Evolutionary conservation across 1,140 invertebrate species (phyloP).

Genomic region (Teleopsis dalmanni): DNA sequence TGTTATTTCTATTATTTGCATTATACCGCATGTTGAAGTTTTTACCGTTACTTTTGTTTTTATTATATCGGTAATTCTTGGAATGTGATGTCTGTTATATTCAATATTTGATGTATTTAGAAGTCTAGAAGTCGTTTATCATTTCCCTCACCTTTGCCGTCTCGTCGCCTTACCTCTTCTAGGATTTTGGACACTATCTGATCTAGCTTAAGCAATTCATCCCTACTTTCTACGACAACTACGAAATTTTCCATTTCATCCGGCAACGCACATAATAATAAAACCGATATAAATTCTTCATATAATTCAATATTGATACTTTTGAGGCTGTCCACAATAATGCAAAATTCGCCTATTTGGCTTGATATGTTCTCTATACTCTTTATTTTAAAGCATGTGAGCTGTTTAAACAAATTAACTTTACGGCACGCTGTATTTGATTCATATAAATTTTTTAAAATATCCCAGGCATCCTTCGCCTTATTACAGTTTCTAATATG

Average conservation of each 20-base stretch:
- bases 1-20: background rate
- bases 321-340: constrained; percentile 2
- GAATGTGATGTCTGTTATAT: background rate
- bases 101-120: background rate
- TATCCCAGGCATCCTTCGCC: constrained; percentile 9
- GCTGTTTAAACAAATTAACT: constrained; percentile 11
- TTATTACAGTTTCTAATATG: constrained; percentile 7
- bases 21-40: too few species aligned
- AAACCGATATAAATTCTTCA: constrained; percentile 3
- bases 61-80: background rate
- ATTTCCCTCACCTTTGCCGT: background rate
- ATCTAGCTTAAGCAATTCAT: constrained; percentile 4
- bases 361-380: background rate
- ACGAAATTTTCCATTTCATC: constrained; percentile 13
- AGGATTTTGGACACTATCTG: constrained; percentile 7
- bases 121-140: constrained; percentile 4
- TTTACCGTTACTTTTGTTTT: background rate
- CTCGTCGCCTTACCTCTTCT: constrained; percentile 10
- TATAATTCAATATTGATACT: constrained; percentile 5
- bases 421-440: constrained; percentile 3
- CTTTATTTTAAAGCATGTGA: constrained; percentile 6
- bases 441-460: constrained; percentile 1
- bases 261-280: constrained; percentile 7
- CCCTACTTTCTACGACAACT: constrained; percentile 8
- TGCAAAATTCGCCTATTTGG: constrained; percentile 9